Percentiles rank a stretch among this genome's conserved stretches.
These are phyloP conservation scores for Amazona ochrocephala DNA, from an alignment of 2,797 vertebrate genomes.

Conservation along the genomic window DNA sequence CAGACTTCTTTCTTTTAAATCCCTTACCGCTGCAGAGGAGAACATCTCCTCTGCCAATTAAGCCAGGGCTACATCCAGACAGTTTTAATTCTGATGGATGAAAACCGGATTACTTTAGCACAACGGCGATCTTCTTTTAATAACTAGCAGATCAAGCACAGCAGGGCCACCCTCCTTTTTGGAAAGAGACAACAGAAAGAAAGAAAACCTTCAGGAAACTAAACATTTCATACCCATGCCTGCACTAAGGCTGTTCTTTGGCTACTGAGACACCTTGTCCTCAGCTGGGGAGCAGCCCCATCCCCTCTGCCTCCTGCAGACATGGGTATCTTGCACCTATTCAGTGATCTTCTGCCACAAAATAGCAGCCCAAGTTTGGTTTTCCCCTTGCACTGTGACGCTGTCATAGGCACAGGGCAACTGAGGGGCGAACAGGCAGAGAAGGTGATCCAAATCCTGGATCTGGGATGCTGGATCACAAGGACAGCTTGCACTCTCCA, in stretches of 20 bases:
- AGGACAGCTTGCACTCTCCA: neutral
- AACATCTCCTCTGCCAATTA: neutral
- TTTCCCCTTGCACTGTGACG: rapidly evolving
- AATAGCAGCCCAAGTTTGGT: neutral
- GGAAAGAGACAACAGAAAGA: neutral
- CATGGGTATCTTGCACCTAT: rapidly evolving
- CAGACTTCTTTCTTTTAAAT: neutral
- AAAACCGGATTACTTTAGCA: neutral
- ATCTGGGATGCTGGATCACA: neutral
- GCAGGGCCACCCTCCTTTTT: neutral
- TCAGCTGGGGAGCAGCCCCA: neutral
- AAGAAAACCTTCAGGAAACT: neutral
- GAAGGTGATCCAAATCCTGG: neutral
- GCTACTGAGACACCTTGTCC: neutral
- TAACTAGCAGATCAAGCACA: neutral
- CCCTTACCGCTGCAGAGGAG: neutral
- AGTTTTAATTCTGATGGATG: neutral
- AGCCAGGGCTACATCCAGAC: neutral
- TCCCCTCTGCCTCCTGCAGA: neutral
- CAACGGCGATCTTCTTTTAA: neutral
- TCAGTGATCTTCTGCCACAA: neutral
- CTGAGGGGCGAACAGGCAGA: neutral
- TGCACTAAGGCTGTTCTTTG: neutral
- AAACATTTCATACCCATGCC: rapidly evolving
- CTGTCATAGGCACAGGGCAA: neutral